These are phyloP conservation scores for Hemiscyllium ocellatum DNA, from an alignment of 2,113 vertebrate species.

Conservation along the genomic window DNA sequence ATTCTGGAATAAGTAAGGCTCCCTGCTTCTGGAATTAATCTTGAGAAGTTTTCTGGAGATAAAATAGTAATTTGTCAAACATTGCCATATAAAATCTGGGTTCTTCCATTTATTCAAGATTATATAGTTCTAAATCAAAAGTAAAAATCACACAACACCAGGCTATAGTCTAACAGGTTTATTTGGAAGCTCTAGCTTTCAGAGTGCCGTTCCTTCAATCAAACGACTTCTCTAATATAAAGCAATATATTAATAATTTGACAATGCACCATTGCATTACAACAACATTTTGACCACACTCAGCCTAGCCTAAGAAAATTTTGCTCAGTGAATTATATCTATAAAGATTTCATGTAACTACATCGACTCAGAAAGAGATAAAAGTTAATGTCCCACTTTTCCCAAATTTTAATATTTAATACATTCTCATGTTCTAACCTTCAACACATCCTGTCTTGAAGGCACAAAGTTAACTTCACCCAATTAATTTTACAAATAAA, in stretches of 20 bases:
- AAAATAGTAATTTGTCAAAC: slow-evolving; percentile 9
- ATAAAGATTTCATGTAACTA: not conserved
- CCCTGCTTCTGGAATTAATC: slow-evolving; percentile 79
- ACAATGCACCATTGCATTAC: not conserved
- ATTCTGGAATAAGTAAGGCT: slow-evolving; percentile 72
- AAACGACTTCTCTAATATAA: not conserved
- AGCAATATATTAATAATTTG: not conserved
- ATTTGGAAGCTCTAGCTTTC: no score
- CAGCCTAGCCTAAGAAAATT: not conserved
- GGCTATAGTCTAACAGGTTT: no score
- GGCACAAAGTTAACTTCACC: no score
- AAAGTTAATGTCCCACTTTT: not conserved
- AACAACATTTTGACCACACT: not conserved
- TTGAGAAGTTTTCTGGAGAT: slow-evolving; percentile 69
- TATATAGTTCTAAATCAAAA: not conserved
- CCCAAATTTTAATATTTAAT: not conserved
- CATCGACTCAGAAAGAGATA: not conserved
- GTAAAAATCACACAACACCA: no score
- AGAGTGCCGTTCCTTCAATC: not conserved
- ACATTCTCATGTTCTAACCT: not conserved
- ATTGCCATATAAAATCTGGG: not conserved
- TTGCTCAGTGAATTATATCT: not conserved
- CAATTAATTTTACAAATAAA: not conserved
- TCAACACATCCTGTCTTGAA: not conserved
- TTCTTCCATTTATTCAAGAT: not conserved